Conservation (phyloP, 2,888 invertebrate genomes). For the Lepidocyrtinus sp. region DNA sequence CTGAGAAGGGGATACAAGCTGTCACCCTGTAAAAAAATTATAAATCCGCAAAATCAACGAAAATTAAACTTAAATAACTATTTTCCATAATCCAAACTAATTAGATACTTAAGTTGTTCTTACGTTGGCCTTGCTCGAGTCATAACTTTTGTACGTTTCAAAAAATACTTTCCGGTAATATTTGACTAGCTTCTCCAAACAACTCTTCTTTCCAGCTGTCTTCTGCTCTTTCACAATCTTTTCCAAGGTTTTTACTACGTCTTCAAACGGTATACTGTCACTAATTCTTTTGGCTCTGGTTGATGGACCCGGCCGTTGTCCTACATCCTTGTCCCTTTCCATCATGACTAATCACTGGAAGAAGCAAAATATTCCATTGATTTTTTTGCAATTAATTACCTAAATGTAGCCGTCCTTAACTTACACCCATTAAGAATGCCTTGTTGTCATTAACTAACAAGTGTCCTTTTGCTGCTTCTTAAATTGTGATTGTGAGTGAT, state of each 20-base stretch:
- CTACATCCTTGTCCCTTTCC: too few relatives aligned
- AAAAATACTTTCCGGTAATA: conserved; percentile 50
- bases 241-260: conserved; percentile 59
- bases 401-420: too few relatives aligned
- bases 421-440: too few relatives aligned
- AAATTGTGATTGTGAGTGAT: too few relatives aligned
- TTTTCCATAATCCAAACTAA: not conserved
- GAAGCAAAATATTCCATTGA: too few relatives aligned
- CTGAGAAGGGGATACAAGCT: conserved; percentile 64
- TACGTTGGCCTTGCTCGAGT: conserved; percentile 60
- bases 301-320: too few relatives aligned
- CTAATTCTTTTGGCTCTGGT: too few relatives aligned
- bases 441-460: too few relatives aligned
- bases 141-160: conserved; percentile 50
- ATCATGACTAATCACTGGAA: too few relatives aligned
- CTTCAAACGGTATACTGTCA: conserved; percentile 48
- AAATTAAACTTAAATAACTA: not conserved
- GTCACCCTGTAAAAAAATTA: conserved; percentile 63
- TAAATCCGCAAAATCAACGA: conserved; percentile 1
- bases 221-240: conserved; percentile 21
- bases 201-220: conserved; percentile 36
- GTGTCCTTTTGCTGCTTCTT: too few relatives aligned
- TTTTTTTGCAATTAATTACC: too few relatives aligned
- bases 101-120: conserved; percentile 1
- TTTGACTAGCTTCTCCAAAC: conserved; percentile 47